A percentile compares a stretch with the other conserved stretches of the same genome.
These are phyloP conservation scores for Petrolisthes manimaculis DNA, from an alignment of 2,888 invertebrate species.

Conservation along the genomic window DNA sequence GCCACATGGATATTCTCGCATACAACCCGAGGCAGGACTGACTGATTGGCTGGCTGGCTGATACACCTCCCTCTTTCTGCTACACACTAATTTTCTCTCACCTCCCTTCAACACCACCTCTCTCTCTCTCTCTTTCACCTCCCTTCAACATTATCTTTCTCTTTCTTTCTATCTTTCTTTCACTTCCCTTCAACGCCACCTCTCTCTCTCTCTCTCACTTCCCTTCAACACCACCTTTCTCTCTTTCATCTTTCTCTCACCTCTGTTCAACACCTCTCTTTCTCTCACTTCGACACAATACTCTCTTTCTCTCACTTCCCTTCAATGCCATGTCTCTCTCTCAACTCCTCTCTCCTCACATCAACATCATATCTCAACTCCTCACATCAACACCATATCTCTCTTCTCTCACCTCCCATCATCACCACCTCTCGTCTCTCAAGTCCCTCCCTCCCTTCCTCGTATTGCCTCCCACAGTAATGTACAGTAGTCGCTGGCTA, in stretches of 20 bases:
- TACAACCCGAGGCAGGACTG: too few species aligned
- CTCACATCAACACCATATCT: too few species aligned
- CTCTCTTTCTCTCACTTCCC: too few species aligned
- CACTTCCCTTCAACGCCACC: background rate
- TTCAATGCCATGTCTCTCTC: too few species aligned
- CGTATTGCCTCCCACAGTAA: background rate
- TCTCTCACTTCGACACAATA: background rate
- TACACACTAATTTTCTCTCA: background rate
- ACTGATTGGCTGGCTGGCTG: background rate
- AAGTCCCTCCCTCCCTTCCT: background rate
- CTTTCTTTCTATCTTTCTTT: background rate
- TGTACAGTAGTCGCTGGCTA: background rate
- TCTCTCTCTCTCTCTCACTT: background rate
- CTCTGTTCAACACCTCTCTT: background rate
- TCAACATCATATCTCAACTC: background rate
- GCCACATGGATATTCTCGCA: too few species aligned
- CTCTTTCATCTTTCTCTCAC: background rate
- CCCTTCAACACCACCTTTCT: background rate
- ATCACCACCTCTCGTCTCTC: background rate
- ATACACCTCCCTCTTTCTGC: background rate
- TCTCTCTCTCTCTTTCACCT: background rate
- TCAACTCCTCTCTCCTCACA: too few species aligned
- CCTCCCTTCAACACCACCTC: background rate
- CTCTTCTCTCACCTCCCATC: background rate
- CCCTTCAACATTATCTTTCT: background rate